Conservation (phyloP, 1,140 invertebrate species). For the Dendroctonus ponderosae region DNA sequence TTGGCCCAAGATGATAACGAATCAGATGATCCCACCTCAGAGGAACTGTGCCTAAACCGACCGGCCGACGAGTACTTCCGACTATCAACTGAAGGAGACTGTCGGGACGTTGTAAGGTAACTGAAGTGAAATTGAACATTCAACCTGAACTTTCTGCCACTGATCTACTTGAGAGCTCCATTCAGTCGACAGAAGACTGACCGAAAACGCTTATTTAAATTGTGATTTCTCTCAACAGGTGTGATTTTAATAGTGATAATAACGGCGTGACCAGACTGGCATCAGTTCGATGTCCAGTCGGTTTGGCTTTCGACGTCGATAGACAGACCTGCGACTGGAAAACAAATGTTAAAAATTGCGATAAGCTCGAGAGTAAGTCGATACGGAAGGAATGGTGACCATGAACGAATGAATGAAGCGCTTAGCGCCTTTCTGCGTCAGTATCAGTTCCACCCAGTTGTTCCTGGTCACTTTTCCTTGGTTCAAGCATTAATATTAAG, state of each 20-base stretch:
- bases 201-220: not conserved
- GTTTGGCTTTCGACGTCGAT: slow-evolving; percentile 91
- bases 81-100: slow-evolving; percentile 78
- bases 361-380: slow-evolving; percentile 88
- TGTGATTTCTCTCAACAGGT: slow-evolving; percentile 57
- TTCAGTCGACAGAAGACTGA: slow-evolving; percentile 5
- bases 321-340: slow-evolving; percentile 95
- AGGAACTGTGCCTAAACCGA: slow-evolving; percentile 81
- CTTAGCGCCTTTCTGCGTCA: not conserved
- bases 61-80: slow-evolving; percentile 89
- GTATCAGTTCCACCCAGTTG: no score
- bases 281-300: slow-evolving; percentile 82
- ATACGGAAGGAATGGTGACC: slow-evolving; percentile 48
- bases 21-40: slow-evolving; percentile 68
- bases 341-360: slow-evolving; percentile 92
- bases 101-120: slow-evolving; percentile 88
- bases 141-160: not conserved
- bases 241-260: slow-evolving; percentile 83
- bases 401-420: slow-evolving; percentile 1
- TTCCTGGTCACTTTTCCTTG: slow-evolving; percentile 48
- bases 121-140: not conserved
- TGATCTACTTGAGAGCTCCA: not conserved
- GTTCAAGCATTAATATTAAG: slow-evolving; percentile 43
- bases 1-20: slow-evolving; percentile 63
- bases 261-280: slow-evolving; percentile 81